These are phyloP conservation scores for Crambe crambe DNA, from an alignment of 37 sponge, comb jelly and placozoan species.

Conservation along the genomic window DNA sequence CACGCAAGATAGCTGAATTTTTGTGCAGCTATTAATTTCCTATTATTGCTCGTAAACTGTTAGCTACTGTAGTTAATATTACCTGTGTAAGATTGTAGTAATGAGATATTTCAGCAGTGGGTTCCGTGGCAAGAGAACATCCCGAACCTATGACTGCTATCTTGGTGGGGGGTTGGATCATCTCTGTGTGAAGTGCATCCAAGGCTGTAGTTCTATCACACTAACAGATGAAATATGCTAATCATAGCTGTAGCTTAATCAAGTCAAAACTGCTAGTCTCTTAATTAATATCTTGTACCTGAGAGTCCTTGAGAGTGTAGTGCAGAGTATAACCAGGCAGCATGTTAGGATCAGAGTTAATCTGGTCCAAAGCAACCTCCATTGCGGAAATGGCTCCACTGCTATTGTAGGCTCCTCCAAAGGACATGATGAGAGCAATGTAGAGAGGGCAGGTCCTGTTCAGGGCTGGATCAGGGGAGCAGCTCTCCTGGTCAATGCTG, in stretches of 20 bases:
- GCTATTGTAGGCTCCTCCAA: conserved; percentile 32
- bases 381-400: conserved; percentile 11
- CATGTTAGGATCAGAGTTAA: conserved; percentile 22
- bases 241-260: too few species aligned
- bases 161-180: conserved; percentile 5
- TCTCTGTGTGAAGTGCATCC: not conserved
- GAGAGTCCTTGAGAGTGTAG: too few species aligned
- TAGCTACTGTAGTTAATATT: too few species aligned
- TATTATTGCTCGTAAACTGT: too few species aligned
- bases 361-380: conserved; percentile 32
- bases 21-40: too few species aligned
- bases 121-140: conserved; percentile 28
- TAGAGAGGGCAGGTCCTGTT: conserved; percentile 7
- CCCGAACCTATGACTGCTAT: conserved; percentile 25
- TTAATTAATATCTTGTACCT: too few species aligned
- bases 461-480: not conserved
- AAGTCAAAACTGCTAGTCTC: too few species aligned
- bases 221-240: too few species aligned
- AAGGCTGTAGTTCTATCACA: conserved; percentile 10
- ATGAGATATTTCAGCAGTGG: conserved; percentile 22
- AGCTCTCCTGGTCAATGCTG: not conserved
- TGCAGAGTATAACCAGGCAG: too few species aligned
- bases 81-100: conserved; percentile 33
- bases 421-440: conserved; percentile 24
- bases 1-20: conserved; percentile 28